phyloP scores from a whole-genome alignment of 2,797 vertebrate species.

The Catharus ustulatus region DNA sequence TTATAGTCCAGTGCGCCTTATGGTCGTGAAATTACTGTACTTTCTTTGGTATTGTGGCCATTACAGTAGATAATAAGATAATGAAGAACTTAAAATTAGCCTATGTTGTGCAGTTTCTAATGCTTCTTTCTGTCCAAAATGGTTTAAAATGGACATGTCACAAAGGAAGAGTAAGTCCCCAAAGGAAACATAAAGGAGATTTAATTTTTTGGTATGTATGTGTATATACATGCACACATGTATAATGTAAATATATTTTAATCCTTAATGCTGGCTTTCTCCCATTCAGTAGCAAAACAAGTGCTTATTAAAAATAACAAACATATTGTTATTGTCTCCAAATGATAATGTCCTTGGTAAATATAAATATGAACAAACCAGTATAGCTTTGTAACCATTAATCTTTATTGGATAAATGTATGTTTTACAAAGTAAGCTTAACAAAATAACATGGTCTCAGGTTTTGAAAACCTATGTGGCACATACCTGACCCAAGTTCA shows the following conservation, averaged over 20 bases:
- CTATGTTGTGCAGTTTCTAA: background rate
- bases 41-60: background rate
- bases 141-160: background rate
- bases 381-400: conserved; percentile 2
- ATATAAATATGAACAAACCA: background rate
- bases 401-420: conserved; percentile 63
- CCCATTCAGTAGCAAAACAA: background rate
- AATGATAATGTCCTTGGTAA: background rate
- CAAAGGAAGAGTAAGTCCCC: background rate
- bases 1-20: too few relatives aligned
- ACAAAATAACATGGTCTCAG: background rate
- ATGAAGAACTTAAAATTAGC: background rate
- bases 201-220: background rate
- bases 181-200: background rate
- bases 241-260: background rate
- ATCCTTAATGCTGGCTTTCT: background rate
- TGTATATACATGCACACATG: rapidly evolving
- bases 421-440: conserved; percentile 32
- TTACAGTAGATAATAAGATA: background rate
- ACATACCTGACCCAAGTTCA: background rate
- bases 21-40: too few relatives aligned
- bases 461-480: background rate
- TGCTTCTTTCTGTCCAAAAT: background rate
- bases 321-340: background rate
- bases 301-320: background rate